phyloP scores from a whole-genome alignment of 2,113 vertebrate genomes.

The Ranitomeya variabilis region DNA sequence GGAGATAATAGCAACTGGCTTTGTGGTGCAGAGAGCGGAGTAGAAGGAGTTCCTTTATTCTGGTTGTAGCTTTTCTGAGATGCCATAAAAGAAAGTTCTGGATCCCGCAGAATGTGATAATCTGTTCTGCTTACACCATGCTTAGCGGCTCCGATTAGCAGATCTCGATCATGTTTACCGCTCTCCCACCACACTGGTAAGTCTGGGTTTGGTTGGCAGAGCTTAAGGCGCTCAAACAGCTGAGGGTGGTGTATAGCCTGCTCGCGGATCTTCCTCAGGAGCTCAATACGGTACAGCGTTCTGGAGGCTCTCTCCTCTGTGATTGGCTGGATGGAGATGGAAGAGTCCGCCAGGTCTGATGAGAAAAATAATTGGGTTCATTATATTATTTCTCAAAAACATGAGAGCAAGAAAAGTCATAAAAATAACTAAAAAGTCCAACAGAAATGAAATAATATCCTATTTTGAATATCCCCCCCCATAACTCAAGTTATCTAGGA shows the following conservation, averaged over 20 bases:
- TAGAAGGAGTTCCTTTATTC: constrained; percentile 78
- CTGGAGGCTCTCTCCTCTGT: constrained; percentile 97
- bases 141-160: constrained; percentile 93
- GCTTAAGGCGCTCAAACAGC: constrained; percentile 84
- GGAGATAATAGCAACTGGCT: constrained; percentile 76
- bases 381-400: not conserved
- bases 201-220: constrained; percentile 92
- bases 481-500: not conserved
- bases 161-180: constrained; percentile 90
- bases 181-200: constrained; percentile 96
- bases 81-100: constrained; percentile 92
- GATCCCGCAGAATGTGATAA: constrained; percentile 97
- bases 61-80: constrained; percentile 93
- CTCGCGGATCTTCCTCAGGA: constrained; percentile 94
- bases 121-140: constrained; percentile 98
- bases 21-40: constrained; percentile 82
- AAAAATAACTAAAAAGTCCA: not conserved
- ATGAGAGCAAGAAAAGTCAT: not conserved
- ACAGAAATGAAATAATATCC: no score
- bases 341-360: constrained; percentile 85
- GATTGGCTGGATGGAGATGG: constrained; percentile 93
- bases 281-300: constrained; percentile 93
- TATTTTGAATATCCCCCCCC: no score
- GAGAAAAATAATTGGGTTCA: not conserved
- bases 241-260: constrained; percentile 90